Evolutionary conservation across 2,888 invertebrate species (phyloP).

Genomic region (Eurytoma californica): DNA sequence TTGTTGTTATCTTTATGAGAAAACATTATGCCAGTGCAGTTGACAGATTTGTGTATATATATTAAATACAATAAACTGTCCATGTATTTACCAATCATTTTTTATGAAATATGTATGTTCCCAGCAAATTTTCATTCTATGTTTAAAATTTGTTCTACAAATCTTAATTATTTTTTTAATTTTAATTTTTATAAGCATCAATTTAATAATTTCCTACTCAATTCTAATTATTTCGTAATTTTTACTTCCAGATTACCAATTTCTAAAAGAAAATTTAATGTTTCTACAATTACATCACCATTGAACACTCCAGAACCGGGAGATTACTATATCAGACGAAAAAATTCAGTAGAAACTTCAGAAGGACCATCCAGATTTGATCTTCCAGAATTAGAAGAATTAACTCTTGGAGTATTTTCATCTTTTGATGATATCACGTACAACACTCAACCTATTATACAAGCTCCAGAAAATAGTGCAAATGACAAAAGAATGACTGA

Average conservation of each 20-base stretch:
- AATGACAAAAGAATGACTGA: conserved; percentile 7
- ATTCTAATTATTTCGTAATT: no score
- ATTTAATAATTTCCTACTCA: no score
- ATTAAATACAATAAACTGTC: no score
- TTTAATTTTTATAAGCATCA: no score
- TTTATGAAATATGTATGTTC: no score
- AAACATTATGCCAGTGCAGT: no score
- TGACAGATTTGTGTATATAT: no score
- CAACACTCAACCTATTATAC: conserved; percentile 82
- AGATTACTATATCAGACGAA: not conserved
- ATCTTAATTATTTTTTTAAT: no score
- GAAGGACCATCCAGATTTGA: conserved; percentile 80
- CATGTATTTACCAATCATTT: no score
- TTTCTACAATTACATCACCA: not conserved
- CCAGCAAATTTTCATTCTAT: no score
- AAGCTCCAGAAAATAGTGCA: conserved; percentile 75
- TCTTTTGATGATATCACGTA: conserved; percentile 85
- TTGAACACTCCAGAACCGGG: not conserved
- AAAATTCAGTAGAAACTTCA: conserved; percentile 12
- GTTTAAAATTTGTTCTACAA: no score
- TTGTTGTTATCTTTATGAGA: no score
- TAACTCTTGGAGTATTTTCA: conserved; percentile 79
- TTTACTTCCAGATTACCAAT: conserved; percentile 34
- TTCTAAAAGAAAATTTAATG: conserved; percentile 31
- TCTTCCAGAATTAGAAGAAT: conserved; percentile 84